Conservation (phyloP, 2,797 vertebrate genomes). For the Periophthalmus magnuspinnatus region DNA sequence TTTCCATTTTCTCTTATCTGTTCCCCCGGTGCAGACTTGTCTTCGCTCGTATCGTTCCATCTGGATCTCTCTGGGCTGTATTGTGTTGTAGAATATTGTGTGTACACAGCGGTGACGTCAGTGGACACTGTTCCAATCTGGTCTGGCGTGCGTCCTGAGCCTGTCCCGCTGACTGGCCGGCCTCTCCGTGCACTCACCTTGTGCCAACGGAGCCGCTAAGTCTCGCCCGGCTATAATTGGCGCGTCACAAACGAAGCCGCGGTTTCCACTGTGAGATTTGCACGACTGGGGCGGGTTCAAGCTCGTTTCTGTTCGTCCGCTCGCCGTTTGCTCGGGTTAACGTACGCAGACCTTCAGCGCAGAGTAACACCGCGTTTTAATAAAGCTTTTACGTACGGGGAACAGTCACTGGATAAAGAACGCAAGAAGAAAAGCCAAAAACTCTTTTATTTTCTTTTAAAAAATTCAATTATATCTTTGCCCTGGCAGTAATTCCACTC, state of each 20-base stretch:
- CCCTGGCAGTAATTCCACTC: slow-evolving; percentile 70
- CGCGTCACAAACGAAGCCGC: slow-evolving; percentile 66
- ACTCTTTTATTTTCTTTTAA: slow-evolving; percentile 34
- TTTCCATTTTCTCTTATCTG: slow-evolving; percentile 13
- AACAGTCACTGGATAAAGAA: slow-evolving; percentile 34
- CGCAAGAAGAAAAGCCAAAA: slow-evolving; percentile 31
- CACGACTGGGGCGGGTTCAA: slow-evolving; percentile 3
- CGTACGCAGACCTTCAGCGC: slow-evolving; percentile 55
- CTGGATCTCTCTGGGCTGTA: slow-evolving; percentile 25
- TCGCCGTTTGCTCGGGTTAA: slow-evolving; percentile 51
- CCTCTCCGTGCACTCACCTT: slow-evolving; percentile 50
- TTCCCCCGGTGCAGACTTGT: slow-evolving; percentile 20
- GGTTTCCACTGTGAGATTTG: slow-evolving; percentile 21
- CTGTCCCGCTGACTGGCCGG: slow-evolving; percentile 50
- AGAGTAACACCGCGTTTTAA: slow-evolving; percentile 67
- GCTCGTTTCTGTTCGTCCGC: slow-evolving; percentile 14
- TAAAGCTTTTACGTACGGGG: slow-evolving; percentile 59
- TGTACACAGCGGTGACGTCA: slow-evolving; percentile 60
- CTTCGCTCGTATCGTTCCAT: slow-evolving; percentile 33
- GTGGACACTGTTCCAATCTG: slow-evolving; percentile 34
- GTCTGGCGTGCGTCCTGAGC: slow-evolving; percentile 44
- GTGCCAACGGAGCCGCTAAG: slow-evolving; percentile 62
- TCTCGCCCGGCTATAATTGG: slow-evolving; percentile 62
- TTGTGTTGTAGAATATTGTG: slow-evolving; percentile 32
- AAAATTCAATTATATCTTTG: slow-evolving; percentile 78